Evolutionary conservation across 2,113 vertebrate genomes (phyloP), one percentile per base, ranked within the genome.

Genomic region (Chrysochloris asiatica): DNA sequence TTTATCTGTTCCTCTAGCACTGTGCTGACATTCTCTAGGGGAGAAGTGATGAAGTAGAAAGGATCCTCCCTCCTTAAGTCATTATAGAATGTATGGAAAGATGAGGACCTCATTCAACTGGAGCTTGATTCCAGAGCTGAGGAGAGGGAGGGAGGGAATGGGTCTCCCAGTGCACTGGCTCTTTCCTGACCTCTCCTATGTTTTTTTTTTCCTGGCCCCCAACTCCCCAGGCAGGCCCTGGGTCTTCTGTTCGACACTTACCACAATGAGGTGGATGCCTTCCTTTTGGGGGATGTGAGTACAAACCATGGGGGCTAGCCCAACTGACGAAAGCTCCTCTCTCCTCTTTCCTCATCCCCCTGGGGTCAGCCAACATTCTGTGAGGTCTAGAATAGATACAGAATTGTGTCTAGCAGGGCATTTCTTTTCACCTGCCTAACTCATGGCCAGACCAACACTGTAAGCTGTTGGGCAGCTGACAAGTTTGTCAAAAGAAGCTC

Each of bases 191-290:
- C 47, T 93, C 72, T 52, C 47, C 52, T 43, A 3, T 83, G 76
- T 73, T 50, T 50, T 28, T n/a, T 54, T 50, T 85, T 89, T 83
- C 48, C 86, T 41, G 50, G 21, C 19, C 88, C 95, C 82, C 63
- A 8, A 47, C 90, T 94, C 81, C 78, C 93, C 95, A 99, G 99
- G 96, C 99, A 99, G 97, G 99, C 99, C 28, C 96, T 99, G 92
- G 99, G 98, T 41, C 98, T 99, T 95, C 98, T 99, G 63, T 98
- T 99, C 0, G 99, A 99, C 96, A 99, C 99, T 0, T 99, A 99
- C 95, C 98, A 99, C 92, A 99, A 99, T 9, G 99, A 99, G 78
- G 98, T 99, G 8, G 99, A 99, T 80, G 97, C 97, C 56, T 99
- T 99, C 95, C 97, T 99, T 80, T 96, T 98, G 89, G 98, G 98